Evolutionary conservation across 2,113 vertebrate genomes (phyloP).

Genomic region (Salminus brasiliensis): DNA sequence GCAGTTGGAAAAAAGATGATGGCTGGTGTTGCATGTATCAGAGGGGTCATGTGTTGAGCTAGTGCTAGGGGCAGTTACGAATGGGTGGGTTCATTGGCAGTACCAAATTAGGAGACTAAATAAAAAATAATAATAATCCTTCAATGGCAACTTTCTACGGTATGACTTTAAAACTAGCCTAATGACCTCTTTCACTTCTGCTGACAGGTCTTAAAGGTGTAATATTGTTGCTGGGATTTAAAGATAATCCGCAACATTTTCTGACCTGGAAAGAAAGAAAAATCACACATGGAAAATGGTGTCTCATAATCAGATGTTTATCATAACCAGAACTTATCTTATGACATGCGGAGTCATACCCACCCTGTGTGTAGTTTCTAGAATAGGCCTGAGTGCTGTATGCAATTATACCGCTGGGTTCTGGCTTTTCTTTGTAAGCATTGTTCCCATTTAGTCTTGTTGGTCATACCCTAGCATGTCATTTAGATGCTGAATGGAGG

Average conservation of each 20-base stretch:
- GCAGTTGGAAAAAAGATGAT: too few relatives aligned
- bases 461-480: slow-evolving; percentile 37
- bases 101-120: too few relatives aligned
- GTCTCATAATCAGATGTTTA: slow-evolving; percentile 29
- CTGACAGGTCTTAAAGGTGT: too few relatives aligned
- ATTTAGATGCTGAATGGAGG: slow-evolving; percentile 42
- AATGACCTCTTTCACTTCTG: too few relatives aligned
- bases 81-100: too few relatives aligned
- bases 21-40: too few relatives aligned
- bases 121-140: too few relatives aligned
- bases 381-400: slow-evolving; percentile 32
- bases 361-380: slow-evolving; percentile 24
- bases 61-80: too few relatives aligned
- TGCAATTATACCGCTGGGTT: slow-evolving; percentile 46
- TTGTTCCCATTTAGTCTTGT: slow-evolving; percentile 47
- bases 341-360: slow-evolving; percentile 18
- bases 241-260: background rate
- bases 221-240: too few relatives aligned
- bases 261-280: background rate
- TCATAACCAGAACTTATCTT: slow-evolving; percentile 37
- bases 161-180: too few relatives aligned
- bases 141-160: too few relatives aligned
- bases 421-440: slow-evolving; percentile 51
- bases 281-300: background rate
- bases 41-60: too few relatives aligned